These are phyloP conservation scores for Nibea coibor DNA, from an alignment of 2,113 vertebrate species.

Conservation along the genomic window DNA sequence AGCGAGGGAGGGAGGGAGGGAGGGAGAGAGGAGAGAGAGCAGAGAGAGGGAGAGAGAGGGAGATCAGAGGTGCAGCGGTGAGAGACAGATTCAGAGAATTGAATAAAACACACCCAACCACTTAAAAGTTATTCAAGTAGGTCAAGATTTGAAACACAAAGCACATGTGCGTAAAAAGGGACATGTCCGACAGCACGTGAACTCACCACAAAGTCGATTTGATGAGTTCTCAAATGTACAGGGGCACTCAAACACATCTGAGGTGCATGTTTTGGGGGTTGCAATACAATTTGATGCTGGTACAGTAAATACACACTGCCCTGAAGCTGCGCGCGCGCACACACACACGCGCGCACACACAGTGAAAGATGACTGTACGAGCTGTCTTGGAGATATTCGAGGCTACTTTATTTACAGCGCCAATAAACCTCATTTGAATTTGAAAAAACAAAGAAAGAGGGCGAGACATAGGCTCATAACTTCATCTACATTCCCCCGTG, in stretches of 20 bases:
- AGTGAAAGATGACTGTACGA: neutral
- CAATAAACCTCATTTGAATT: neutral
- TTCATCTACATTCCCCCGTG: neutral
- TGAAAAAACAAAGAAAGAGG: neutral
- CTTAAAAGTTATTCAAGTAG: conserved; percentile 66
- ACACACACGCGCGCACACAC: neutral
- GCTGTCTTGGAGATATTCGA: neutral
- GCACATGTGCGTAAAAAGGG: neutral
- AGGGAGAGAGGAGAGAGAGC: conserved; percentile 5
- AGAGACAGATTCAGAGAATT: conserved; percentile 35
- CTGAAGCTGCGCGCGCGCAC: neutral
- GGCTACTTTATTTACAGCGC: neutral
- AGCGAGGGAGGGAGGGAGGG: neutral
- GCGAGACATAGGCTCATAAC: neutral
- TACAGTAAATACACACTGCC: neutral
- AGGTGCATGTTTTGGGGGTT: neutral
- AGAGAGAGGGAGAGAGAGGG: conserved; percentile 25
- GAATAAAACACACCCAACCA: conserved; percentile 27
- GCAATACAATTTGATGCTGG: neutral
- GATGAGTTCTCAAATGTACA: neutral
- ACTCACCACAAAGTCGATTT: neutral
- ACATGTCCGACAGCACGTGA: neutral
- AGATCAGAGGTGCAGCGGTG: conserved; percentile 30
- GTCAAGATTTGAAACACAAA: conserved; percentile 30
- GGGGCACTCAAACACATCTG: neutral